Base-by-base conservation (phyloP, 2,888 invertebrate genomes). In the Sarcophaga variegata region DNA sequence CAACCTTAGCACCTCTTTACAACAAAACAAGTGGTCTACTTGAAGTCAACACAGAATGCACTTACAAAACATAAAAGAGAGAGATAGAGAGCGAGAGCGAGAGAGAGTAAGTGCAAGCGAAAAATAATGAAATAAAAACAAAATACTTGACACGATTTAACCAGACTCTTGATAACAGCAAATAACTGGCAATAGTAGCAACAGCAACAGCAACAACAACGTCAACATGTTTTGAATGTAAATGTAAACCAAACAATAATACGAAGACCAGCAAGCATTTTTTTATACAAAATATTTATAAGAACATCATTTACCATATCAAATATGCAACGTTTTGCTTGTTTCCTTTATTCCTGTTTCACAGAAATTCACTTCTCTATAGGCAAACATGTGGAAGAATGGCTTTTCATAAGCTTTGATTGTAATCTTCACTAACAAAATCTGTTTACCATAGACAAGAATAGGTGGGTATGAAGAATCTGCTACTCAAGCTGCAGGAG, bases 61-160 rank as follows among this genome's bases (percentile, higher is more conserved):
- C 27, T 64, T 63, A 14, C 47, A 49, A 49, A 45, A 69, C 11
- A 70, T 5, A 12, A 70, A 17, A 12, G 47, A 74, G 45, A 10
- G 47, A n/a, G 49, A 64, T 64, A 14, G 20, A 54, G 14, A 80
- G n/a, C 5, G 2, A 8, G 20, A 62, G 62, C 60, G 17, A 14
- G 14, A 54, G 54, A 69, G 14, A 66, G 54, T 59, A 54, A 54
- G 2, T 45, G 1, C 17, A 47, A 62, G 10, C 25, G 49, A 79
- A 17, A 64, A 69, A 76, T 62, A 66, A 72, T 49, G 62, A 78
- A 64, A 66, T 47, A 62, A 76, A 67, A 66, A 72, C 62, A 67
- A 78, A 64, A 66, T 47, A 62, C 83, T 83, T 83, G 78, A 83
- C 83, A 83, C 25, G 62, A 72, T 78, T 83, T 78, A 83, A 72